Evolutionary conservation across 2,797 vertebrate species (phyloP).

Genomic region (Natrix natrix): DNA sequence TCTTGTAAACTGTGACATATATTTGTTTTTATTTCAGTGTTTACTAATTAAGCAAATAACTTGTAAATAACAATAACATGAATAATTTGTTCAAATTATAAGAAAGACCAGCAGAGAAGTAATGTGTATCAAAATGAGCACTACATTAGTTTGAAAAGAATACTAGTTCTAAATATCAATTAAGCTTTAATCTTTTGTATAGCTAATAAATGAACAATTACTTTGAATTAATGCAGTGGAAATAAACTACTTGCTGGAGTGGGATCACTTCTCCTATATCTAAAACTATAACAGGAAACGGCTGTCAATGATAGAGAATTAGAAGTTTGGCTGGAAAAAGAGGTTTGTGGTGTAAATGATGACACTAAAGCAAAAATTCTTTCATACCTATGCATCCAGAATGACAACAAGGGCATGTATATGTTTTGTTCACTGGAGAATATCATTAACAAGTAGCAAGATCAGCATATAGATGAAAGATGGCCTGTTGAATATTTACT

Average conservation of each 20-base stretch:
- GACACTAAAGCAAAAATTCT: conserved; percentile 14
- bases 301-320: conserved; percentile 16
- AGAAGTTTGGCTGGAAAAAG: neutral
- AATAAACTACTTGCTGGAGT: neutral
- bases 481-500: conserved; percentile 72
- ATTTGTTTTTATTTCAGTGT: neutral
- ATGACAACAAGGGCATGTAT: conserved; percentile 38
- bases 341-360: conserved; percentile 19
- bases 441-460: conserved; percentile 71
- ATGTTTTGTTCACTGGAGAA: conserved; percentile 60
- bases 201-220: neutral
- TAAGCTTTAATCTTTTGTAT: neutral
- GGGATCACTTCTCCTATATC: conserved; percentile 18
- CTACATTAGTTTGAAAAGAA: neutral
- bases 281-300: conserved; percentile 20
- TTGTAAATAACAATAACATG: neutral
- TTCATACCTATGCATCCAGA: conserved; percentile 43
- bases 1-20: neutral
- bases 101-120: neutral
- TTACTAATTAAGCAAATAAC: neutral
- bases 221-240: neutral
- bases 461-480: conserved; percentile 74
- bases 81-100: neutral
- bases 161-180: neutral
- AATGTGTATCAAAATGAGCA: neutral